Evolutionary conservation across 2,888 invertebrate genomes (phyloP).

Genomic region (Limenitis camilla): DNA sequence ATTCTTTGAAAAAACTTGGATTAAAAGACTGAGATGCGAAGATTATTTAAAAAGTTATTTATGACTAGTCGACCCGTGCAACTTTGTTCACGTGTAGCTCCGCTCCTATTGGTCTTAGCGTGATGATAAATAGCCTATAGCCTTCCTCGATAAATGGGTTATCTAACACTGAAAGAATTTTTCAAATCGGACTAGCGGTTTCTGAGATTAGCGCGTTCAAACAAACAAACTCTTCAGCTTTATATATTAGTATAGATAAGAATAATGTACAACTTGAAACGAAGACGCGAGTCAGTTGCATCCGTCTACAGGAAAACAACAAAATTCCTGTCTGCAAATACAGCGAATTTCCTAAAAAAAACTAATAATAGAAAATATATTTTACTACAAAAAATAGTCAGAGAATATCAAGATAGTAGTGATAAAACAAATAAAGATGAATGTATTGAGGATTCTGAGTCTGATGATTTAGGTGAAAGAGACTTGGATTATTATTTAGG

Average conservation of each 20-base stretch:
- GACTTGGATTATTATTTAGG: constrained; percentile 65
- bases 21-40: too few relatives aligned
- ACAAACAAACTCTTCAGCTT: too few relatives aligned
- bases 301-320: constrained; percentile 64
- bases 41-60: too few relatives aligned
- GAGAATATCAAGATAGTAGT: constrained; percentile 33
- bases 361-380: constrained; percentile 49
- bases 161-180: too few relatives aligned
- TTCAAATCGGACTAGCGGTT: too few relatives aligned
- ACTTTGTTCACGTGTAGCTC: too few relatives aligned
- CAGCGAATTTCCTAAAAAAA: constrained; percentile 52
- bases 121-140: too few relatives aligned
- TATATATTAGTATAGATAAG: not conserved
- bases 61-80: too few relatives aligned
- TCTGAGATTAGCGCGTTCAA: too few relatives aligned
- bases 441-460: constrained; percentile 23
- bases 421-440: constrained; percentile 21
- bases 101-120: too few relatives aligned
- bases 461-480: constrained; percentile 51
- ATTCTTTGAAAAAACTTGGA: too few relatives aligned
- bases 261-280: constrained; percentile 44
- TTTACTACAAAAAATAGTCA: constrained; percentile 38
- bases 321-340: constrained; percentile 55
- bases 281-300: constrained; percentile 58
- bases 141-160: too few relatives aligned